Percentiles rank a stretch among this genome's conserved stretches.
Evolutionary conservation across 2,113 vertebrate species (phyloP).

Genomic region (Sitta europaea): DNA sequence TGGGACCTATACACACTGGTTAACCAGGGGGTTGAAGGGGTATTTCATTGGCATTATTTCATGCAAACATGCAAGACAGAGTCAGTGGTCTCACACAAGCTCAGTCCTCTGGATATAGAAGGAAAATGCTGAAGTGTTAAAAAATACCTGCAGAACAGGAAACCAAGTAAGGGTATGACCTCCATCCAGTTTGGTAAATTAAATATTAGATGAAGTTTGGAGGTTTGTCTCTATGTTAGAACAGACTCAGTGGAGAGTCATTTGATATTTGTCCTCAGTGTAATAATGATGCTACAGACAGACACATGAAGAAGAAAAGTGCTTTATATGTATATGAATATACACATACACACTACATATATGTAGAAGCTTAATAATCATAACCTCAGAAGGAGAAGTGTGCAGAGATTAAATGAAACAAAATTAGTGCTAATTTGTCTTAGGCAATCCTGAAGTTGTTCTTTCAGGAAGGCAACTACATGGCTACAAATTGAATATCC

Average conservation of each 20-base stretch:
- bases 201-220: neutral
- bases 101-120: neutral
- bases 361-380: neutral
- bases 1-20: constrained; percentile 52
- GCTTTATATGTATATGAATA: no score
- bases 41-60: constrained; percentile 22
- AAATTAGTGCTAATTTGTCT: neutral
- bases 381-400: neutral
- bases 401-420: neutral
- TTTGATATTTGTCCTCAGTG: neutral
- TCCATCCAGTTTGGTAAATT: neutral
- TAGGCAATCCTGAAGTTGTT: neutral
- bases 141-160: neutral
- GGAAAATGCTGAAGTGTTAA: constrained; percentile 14
- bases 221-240: neutral
- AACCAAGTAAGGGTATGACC: neutral
- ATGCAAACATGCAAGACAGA: neutral
- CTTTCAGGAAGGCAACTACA: neutral
- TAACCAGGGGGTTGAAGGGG: constrained; percentile 68
- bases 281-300: neutral
- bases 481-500: neutral
- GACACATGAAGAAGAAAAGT: neutral
- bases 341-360: no score
- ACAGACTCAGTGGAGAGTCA: neutral
- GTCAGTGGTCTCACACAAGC: neutral